phyloP scores from a whole-genome alignment of 1,140 invertebrate genomes.

The Galleria mellonella region DNA sequence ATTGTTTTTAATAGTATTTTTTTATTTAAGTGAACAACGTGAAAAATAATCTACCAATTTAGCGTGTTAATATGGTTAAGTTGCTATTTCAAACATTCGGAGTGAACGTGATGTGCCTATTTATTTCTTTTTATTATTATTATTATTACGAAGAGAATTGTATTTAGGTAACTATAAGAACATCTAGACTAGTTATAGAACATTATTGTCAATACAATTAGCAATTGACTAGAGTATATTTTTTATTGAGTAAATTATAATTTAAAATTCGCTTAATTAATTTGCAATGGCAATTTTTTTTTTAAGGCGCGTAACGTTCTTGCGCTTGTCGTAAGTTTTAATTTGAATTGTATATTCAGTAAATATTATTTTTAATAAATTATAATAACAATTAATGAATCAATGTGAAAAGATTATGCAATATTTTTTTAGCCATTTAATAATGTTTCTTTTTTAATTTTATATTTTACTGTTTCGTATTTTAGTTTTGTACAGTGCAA shows the following conservation, averaged over 20 bases:
- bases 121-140: constrained; percentile 51
- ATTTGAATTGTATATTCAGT: constrained; percentile 44
- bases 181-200: constrained; percentile 20
- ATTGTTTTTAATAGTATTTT: constrained; percentile 34
- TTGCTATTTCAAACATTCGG: constrained; percentile 45
- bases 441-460: constrained; percentile 35
- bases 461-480: constrained; percentile 12
- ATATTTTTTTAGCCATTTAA: constrained; percentile 48
- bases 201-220: constrained; percentile 42
- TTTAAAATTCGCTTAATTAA: constrained; percentile 24
- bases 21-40: constrained; percentile 32
- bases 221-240: constrained; percentile 41
- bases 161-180: constrained; percentile 35
- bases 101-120: constrained; percentile 65
- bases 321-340: not conserved
- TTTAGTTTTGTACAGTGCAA: not conserved
- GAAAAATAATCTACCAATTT: constrained; percentile 41
- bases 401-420: constrained; percentile 33
- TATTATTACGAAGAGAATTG: constrained; percentile 41
- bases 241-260: constrained; percentile 16
- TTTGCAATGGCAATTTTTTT: constrained; percentile 36
- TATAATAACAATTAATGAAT: constrained; percentile 35
- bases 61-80: constrained; percentile 45
- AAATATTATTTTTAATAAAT: constrained; percentile 52
- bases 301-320: constrained; percentile 10